Percentiles rank a stretch among this genome's conserved stretches.
Conservation (phyloP, 1,140 invertebrate species). For the Pectinophora gossypiella region DNA sequence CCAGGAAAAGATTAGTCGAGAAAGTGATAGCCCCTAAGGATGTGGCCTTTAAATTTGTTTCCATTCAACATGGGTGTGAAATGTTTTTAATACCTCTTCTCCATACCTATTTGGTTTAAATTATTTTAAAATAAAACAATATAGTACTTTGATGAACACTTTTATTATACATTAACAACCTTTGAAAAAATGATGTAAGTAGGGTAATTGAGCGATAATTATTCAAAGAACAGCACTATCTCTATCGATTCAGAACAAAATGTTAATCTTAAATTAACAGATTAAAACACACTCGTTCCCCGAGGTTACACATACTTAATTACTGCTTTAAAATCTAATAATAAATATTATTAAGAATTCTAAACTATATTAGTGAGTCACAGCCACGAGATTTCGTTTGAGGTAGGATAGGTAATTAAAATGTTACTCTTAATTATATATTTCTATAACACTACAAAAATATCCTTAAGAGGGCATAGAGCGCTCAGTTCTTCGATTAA, state of each 20-base stretch:
- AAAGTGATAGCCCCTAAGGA: background rate
- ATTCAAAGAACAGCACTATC: background rate
- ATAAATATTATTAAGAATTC: too few relatives aligned
- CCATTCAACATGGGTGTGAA: background rate
- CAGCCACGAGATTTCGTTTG: too few relatives aligned
- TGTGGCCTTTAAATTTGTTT: background rate
- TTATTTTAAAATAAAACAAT: background rate
- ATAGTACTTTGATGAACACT: background rate
- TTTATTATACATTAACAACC: background rate
- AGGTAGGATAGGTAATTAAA: too few relatives aligned
- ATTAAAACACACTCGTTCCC: too few relatives aligned
- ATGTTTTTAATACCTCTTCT: background rate
- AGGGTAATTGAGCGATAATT: background rate
- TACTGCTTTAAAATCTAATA: too few relatives aligned
- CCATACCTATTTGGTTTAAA: background rate
- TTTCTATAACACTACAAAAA: too few relatives aligned
- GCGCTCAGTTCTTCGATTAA: too few relatives aligned
- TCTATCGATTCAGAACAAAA: background rate
- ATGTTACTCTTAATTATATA: too few relatives aligned
- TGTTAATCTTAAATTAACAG: too few relatives aligned
- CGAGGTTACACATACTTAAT: too few relatives aligned
- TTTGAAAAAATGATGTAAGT: background rate
- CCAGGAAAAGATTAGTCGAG: background rate
- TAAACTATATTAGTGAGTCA: too few relatives aligned
- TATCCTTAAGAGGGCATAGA: too few relatives aligned